These are phyloP conservation scores for Zoanthus sociatus DNA, from an alignment of 92 coral and sea anemone genomes.

Conservation along the genomic window DNA sequence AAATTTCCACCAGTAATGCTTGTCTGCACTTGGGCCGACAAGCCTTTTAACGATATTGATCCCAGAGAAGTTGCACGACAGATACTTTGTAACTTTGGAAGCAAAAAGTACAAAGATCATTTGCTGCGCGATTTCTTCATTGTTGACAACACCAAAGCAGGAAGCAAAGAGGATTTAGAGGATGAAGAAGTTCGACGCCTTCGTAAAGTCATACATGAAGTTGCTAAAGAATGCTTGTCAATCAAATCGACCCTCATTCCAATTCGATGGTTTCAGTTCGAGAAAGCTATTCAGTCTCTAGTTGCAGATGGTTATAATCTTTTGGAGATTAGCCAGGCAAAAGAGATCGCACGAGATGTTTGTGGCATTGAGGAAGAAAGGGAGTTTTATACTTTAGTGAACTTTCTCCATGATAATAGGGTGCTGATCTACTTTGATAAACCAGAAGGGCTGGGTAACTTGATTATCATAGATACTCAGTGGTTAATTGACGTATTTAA, in stretches of 20 bases:
- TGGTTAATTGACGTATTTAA: conserved; percentile 73
- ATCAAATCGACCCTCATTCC: conserved; percentile 37
- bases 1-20: conserved; percentile 52
- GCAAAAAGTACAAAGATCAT: conserved; percentile 24
- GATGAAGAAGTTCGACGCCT: too few relatives aligned
- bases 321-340: conserved; percentile 37
- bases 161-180: too few relatives aligned
- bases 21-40: conserved; percentile 73
- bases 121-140: not conserved
- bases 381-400: conserved; percentile 50
- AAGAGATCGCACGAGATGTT: conserved; percentile 48
- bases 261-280: conserved; percentile 62
- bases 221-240: conserved; percentile 29
- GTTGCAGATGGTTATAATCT: conserved; percentile 37
- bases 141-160: too few relatives aligned
- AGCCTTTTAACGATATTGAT: conserved; percentile 30
- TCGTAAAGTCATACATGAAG: conserved; percentile 16
- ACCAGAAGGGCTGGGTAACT: not conserved
- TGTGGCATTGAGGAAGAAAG: conserved; percentile 30
- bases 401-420: too few relatives aligned
- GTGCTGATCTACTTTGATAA: too few relatives aligned
- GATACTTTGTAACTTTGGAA: conserved; percentile 17
- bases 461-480: conserved; percentile 62
- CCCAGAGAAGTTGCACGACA: conserved; percentile 39
- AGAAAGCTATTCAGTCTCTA: not conserved